These are phyloP conservation scores for Polypedilum pembai DNA, from an alignment of 1,140 invertebrate genomes.

Conservation along the genomic window DNA sequence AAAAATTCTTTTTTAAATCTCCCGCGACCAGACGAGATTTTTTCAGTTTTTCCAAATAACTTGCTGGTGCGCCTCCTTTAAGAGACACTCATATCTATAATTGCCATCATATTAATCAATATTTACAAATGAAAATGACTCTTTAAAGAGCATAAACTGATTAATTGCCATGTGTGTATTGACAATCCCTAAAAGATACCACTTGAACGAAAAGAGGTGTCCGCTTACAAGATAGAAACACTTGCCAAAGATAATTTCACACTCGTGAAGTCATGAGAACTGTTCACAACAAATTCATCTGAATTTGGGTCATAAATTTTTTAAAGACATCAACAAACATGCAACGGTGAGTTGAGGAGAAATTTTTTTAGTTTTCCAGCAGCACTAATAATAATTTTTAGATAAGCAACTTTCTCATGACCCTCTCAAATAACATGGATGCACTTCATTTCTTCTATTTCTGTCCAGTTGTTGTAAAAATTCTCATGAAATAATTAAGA, in stretches of 20 bases:
- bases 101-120: not conserved
- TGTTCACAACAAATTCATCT: not conserved
- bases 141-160: not conserved
- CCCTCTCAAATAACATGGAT: not conserved
- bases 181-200: not conserved
- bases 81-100: not conserved
- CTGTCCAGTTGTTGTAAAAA: not conserved
- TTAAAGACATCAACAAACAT: conserved; percentile 22
- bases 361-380: not conserved
- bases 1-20: too few relatives aligned
- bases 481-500: conserved; percentile 20
- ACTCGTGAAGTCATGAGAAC: not conserved
- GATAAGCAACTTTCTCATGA: conserved; percentile 8
- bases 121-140: not conserved
- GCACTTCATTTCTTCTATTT: not conserved
- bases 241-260: conserved; percentile 17
- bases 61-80: not conserved
- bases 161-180: not conserved
- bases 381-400: too few relatives aligned
- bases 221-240: not conserved
- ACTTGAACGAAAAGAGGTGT: not conserved
- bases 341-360: not conserved
- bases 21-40: too few relatives aligned
- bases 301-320: not conserved
- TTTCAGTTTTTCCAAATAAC: too few relatives aligned